Conservation (phyloP, 2,797 vertebrate genomes). For the Phrynocephalus vlangalii region DNA sequence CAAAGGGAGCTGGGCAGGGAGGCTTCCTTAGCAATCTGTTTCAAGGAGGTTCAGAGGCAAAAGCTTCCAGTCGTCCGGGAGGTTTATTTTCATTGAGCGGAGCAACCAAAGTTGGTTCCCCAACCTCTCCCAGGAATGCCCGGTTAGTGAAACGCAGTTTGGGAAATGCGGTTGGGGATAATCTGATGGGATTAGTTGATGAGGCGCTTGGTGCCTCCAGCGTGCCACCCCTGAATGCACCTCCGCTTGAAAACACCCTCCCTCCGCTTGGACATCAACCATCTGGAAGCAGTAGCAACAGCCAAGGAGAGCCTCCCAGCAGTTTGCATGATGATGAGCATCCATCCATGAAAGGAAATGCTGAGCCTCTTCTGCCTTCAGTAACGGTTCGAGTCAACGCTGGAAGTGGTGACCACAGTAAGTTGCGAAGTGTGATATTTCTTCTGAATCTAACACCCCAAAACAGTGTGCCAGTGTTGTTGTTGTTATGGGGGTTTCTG, state of each 20-base stretch:
- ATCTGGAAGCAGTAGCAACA: background rate
- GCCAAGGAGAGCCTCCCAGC: background rate
- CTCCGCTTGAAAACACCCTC: background rate
- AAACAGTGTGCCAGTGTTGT: no score
- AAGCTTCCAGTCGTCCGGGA: background rate
- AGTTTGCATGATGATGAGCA: background rate
- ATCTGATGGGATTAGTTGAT: background rate
- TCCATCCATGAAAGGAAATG: background rate
- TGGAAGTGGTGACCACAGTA: background rate
- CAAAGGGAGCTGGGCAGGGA: background rate
- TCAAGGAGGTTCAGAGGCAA: background rate
- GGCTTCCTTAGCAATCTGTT: background rate
- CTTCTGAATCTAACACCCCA: background rate
- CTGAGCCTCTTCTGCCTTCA: background rate
- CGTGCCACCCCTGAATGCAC: background rate
- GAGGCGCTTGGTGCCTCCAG: background rate
- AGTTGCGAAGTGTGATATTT: background rate
- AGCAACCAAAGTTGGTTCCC: background rate
- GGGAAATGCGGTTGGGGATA: background rate
- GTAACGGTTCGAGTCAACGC: background rate
- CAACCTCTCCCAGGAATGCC: background rate
- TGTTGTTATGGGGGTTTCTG: no score
- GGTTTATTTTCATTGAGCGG: background rate
- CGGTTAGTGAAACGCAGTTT: no score
- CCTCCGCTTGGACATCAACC: background rate